Base-by-base conservation (phyloP, 2,113 vertebrate genomes). In the Menidia beryllina region DNA sequence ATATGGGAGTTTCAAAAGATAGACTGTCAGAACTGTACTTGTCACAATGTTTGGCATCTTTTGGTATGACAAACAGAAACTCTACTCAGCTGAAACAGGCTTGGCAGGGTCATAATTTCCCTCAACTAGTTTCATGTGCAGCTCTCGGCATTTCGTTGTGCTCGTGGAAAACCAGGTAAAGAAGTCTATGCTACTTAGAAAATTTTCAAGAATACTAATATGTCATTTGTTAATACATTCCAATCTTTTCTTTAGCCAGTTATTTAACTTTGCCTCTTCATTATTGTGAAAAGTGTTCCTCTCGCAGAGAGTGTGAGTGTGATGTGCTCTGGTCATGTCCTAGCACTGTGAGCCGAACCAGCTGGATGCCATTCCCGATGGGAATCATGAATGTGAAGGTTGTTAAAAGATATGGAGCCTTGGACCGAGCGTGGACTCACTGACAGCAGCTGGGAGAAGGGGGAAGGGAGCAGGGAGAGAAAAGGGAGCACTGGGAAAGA, bases 371-470 rank as follows among this genome's bases (percentile, higher is more conserved):
- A 85, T 94, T 92, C 94, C 94, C 77, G 73, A 60, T 86, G 87
- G 94, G 92, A 94, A 89, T 92, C 87, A 89, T 77, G 92, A 94
- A 92, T 89, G 92, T 92, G 91, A 90, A 95, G 90, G 93, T 95
- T 94, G 91, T 95, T 94, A 95, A 89, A 95, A 92, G 92, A 94
- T 91, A 92, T 89, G 91, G 91, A 88, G 90, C 87, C 83, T 91
- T 90, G 91, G 89, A 94, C 94, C 86, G 91, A 49, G 84, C 52
- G 23, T 89, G 91, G 90, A 93, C 93, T 94, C 92, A 94, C 93
- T 94, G 93, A 93, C 95, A 93, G 91, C 95, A 96, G 95, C 95
- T 96, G 94, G 87, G 62, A 75, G 80, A 72, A 62, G 83, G 83
- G 89, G 85, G 84, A 86, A 73, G 89, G 88, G 83, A 83, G 54